Percentiles rank a stretch among this genome's conserved stretches.
phyloP scores from a whole-genome alignment of 1,140 invertebrate genomes.

The Drosophila orosa region DNA sequence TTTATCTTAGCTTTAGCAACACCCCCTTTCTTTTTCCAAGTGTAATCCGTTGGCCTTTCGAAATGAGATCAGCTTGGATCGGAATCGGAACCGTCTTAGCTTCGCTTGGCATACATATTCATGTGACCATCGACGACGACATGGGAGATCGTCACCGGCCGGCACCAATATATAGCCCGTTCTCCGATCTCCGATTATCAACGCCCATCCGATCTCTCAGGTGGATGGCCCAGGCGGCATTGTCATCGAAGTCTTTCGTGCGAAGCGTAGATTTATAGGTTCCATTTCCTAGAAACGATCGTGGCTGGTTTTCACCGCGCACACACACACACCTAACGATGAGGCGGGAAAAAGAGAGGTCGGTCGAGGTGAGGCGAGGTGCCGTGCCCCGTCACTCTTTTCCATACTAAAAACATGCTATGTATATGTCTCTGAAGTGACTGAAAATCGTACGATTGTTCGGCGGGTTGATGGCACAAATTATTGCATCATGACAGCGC shows the following conservation, averaged over 20 bases:
- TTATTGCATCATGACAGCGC: constrained; percentile 70
- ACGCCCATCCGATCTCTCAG: constrained; percentile 39
- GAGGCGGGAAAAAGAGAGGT: constrained; percentile 44
- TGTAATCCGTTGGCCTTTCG: constrained; percentile 2
- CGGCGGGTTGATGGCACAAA: constrained; percentile 57
- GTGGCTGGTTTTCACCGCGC: constrained; percentile 42
- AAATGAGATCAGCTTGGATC: constrained; percentile 38
- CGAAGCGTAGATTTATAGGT: constrained; percentile 49
- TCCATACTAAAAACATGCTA: background rate
- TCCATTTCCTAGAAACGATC: constrained; percentile 58
- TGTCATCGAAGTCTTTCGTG: constrained; percentile 46
- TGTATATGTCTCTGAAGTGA: constrained; percentile 27
- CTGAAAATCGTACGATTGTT: constrained; percentile 57
- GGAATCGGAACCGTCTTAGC: constrained; percentile 27
- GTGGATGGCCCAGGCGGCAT: constrained; percentile 31
- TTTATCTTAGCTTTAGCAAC: background rate
- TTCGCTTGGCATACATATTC: constrained; percentile 33
- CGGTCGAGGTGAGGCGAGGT: constrained; percentile 31
- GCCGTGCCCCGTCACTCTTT: constrained; percentile 15
- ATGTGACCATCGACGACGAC: constrained; percentile 36
- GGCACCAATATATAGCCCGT: constrained; percentile 38
- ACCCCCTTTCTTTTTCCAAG: constrained; percentile 10
- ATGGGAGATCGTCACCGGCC: constrained; percentile 44
- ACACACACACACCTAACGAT: background rate
- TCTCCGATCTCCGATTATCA: constrained; percentile 41